These are phyloP conservation scores for Periparus ater DNA, from an alignment of 2,797 vertebrate genomes.

Conservation along the genomic window DNA sequence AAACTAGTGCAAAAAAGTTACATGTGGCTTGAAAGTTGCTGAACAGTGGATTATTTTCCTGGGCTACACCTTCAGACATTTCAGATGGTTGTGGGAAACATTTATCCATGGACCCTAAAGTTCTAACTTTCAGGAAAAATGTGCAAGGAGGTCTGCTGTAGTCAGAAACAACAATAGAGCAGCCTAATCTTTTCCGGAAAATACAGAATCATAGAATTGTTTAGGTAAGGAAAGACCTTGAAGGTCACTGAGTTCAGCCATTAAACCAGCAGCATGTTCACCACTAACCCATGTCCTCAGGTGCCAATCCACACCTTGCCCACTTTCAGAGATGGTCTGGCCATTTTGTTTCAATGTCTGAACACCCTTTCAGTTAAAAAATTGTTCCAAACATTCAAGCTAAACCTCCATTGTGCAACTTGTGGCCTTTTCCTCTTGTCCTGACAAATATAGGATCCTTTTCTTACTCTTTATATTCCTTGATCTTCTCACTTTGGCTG, in stretches of 20 bases:
- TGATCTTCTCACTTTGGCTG: neutral
- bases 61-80: neutral
- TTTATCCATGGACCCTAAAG: neutral
- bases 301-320: neutral
- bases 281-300: too few species aligned
- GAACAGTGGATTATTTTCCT: neutral
- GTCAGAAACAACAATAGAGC: neutral
- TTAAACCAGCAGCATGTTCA: neutral
- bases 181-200: neutral
- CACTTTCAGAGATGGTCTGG: neutral
- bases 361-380: neutral
- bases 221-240: neutral
- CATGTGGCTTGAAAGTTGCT: neutral
- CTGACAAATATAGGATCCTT: neutral
- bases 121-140: neutral
- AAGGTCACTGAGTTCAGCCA: neutral
- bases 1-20: neutral
- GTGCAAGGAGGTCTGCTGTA: neutral
- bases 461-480: neutral
- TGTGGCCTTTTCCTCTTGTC: neutral
- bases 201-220: neutral
- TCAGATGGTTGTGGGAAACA: too few species aligned
- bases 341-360: neutral
- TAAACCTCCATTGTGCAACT: neutral
- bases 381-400: too few species aligned